A percentile compares a stretch with the other conserved stretches of the same genome.
Conservation (phyloP, 2,113 vertebrate genomes). For the Gyps fulvus region DNA sequence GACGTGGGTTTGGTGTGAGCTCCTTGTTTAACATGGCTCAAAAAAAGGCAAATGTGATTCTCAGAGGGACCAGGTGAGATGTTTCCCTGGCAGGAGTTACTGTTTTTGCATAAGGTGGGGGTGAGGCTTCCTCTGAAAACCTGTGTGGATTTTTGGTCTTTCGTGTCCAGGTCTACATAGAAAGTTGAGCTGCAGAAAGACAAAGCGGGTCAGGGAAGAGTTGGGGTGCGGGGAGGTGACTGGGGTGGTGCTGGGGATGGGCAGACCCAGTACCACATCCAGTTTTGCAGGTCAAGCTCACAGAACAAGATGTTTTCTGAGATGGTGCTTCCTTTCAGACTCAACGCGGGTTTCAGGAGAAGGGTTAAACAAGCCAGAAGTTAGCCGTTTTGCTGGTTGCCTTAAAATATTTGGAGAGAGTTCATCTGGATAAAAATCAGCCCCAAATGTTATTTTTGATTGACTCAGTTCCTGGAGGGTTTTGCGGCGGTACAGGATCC, state of each 20-base stretch:
- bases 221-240: background rate
- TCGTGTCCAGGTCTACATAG: fast-evolving
- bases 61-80: background rate
- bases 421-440: constrained; percentile 44
- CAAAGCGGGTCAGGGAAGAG: background rate
- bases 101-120: background rate
- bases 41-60: background rate
- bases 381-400: background rate
- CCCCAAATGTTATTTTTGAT: constrained; percentile 27
- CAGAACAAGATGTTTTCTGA: background rate
- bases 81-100: background rate
- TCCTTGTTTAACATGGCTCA: background rate
- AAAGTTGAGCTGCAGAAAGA: background rate
- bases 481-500: background rate
- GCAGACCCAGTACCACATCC: background rate
- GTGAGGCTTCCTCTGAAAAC: background rate
- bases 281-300: background rate
- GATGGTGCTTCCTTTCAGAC: background rate
- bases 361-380: constrained; percentile 6
- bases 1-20: background rate
- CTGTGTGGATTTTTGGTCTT: background rate
- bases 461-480: constrained; percentile 28
- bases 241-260: background rate
- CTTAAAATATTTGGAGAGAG: constrained; percentile 25
- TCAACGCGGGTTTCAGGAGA: background rate